Evolutionary conservation across 2,888 invertebrate genomes (phyloP), one percentile per base, ranked within the genome.

Genomic region (Trissonchulus latispiculum): DNA sequence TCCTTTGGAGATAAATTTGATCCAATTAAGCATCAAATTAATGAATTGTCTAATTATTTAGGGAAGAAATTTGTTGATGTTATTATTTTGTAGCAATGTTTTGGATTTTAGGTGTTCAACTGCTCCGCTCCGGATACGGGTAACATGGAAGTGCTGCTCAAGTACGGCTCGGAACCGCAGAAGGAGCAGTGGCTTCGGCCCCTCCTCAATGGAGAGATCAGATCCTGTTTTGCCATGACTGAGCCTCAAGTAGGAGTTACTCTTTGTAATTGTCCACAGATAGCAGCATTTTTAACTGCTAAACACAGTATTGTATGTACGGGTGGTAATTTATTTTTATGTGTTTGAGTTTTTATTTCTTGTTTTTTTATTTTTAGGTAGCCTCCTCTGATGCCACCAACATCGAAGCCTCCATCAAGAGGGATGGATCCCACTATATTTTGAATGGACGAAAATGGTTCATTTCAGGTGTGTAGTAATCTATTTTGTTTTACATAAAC

Each of bases 361-460:
- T n/a, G n/a, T n/a, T n/a, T n/a, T n/a, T n/a, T n/a, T n/a, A 48
- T 1, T 28, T 74, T 15, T 75, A 84, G 83, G 84, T 84, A 1
- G 84, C 84, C 1, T 85, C 84, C 0, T 85, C 85, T 69, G 85
- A 86, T 80, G 86, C 85, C 3, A 85, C 85, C 29, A 86, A 86
- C 75, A 86, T 86, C 71, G 75, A 79, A 77, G 79, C 83, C 0
- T 83, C 84, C 1, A 85, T 86, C 37, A 77, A 77, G 8, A 77
- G 82, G 61, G 82, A 83, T 33, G 84, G 84, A 0, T 79, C 84
- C 74, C 77, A 81, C 37, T 85, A 84, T 76, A 78, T 86, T 0
- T 80, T 86, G 70, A 86, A 86, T 76, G 84, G 85, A 1, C 80
- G 81, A 73, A 86, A 86, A 75, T 86, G 85, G 85, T 86, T 84